A percentile compares a stretch with the other conserved stretches of the same genome.
These are phyloP conservation scores for Heliconius nattereri DNA, from an alignment of 1,140 invertebrate genomes.

Conservation along the genomic window DNA sequence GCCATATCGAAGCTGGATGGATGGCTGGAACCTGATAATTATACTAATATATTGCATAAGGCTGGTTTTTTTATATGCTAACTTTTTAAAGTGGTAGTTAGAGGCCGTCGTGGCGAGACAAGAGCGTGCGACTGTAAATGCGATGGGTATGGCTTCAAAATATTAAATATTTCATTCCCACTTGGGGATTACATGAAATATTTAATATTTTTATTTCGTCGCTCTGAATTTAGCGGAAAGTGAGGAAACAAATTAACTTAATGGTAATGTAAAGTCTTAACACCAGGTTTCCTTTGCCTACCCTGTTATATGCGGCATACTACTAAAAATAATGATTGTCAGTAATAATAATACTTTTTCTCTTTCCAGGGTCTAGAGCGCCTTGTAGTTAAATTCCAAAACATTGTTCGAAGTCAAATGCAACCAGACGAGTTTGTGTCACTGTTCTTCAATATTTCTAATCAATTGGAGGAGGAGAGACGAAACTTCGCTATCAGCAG, in stretches of 20 bases:
- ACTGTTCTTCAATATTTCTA: constrained; percentile 74
- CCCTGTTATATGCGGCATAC: neutral
- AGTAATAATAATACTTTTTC: neutral
- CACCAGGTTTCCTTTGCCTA: no score
- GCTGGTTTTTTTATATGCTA: constrained; percentile 38
- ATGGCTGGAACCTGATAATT: constrained; percentile 74
- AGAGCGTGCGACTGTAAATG: no score
- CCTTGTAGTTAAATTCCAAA: constrained; percentile 66
- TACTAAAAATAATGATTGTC: neutral
- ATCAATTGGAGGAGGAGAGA: constrained; percentile 73
- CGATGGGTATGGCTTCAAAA: no score
- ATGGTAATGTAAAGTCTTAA: no score
- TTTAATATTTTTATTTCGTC: no score
- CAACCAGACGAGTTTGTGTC: constrained; percentile 77
- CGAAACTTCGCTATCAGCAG: constrained; percentile 67
- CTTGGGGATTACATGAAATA: no score
- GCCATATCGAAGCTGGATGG: constrained; percentile 60
- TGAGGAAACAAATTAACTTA: no score
- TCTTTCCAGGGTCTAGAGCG: constrained; percentile 68
- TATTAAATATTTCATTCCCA: no score
- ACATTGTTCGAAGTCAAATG: constrained; percentile 54
- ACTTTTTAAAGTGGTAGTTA: no score
- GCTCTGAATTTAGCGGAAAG: no score
- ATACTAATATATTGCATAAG: constrained; percentile 78
- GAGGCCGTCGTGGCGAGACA: no score